Evolutionary conservation across 1,140 invertebrate species (phyloP).

Genomic region (Whitmania pigra): DNA sequence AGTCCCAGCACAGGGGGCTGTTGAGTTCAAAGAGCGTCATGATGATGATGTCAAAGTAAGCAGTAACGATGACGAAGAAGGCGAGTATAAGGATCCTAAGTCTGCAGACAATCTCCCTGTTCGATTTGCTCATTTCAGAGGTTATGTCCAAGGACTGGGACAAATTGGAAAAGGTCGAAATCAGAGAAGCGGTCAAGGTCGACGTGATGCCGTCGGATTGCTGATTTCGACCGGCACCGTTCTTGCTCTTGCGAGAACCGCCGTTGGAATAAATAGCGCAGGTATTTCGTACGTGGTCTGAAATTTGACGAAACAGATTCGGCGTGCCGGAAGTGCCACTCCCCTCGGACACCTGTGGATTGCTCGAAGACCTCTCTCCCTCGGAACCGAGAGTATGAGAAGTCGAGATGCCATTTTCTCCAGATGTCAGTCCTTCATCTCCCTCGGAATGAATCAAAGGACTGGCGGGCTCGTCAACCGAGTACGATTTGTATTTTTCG

Average conservation of each 20-base stretch:
- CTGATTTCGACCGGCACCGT: too few relatives aligned
- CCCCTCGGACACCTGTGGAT: too few relatives aligned
- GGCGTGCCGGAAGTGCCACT: too few relatives aligned
- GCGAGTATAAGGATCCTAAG: conserved; percentile 17
- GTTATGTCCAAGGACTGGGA: not conserved
- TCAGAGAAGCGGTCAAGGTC: not conserved
- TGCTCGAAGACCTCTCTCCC: too few relatives aligned
- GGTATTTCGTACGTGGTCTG: too few relatives aligned
- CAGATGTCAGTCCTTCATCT: not conserved
- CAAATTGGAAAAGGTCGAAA: not conserved
- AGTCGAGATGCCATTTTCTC: not conserved
- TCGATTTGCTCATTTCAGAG: not conserved
- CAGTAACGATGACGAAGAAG: conserved; percentile 18
- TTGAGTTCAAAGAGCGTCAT: conserved; percentile 19
- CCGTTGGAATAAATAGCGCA: too few relatives aligned
- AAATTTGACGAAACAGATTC: too few relatives aligned
- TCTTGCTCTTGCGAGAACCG: too few relatives aligned
- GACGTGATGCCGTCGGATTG: too few relatives aligned
- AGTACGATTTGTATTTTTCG: too few relatives aligned
- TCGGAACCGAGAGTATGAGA: not conserved
- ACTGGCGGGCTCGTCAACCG: too few relatives aligned
- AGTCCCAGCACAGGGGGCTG: conserved; percentile 18
- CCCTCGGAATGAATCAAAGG: not conserved
- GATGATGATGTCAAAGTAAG: conserved; percentile 3
- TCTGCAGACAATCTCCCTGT: not conserved